Evolutionary conservation across 2,888 invertebrate genomes (phyloP), one percentile per base, ranked within the genome.

Genomic region (Drosophila subsilvestris): DNA sequence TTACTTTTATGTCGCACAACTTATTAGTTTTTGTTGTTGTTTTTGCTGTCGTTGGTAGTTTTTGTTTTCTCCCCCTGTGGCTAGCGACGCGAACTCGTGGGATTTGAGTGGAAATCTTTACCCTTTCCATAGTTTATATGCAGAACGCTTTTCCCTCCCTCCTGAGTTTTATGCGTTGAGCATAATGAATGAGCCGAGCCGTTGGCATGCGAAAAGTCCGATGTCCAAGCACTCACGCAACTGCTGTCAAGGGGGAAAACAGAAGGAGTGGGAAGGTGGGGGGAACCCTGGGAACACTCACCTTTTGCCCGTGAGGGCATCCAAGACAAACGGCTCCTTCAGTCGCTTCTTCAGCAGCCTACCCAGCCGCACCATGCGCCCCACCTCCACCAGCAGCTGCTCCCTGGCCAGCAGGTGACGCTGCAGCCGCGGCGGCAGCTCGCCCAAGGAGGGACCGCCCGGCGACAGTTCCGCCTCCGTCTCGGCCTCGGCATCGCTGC

Each of bases 341-440:
- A 95, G 91, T 51, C 95, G 93, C 47, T 94, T 94, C 90, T 94
- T 94, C 60, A 95, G 91, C 73, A 95, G 92, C 66, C 95, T 93
- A n/a, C 95, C 95, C 54, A 95, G 91, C 53, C 95, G 92, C 58
- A 95, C 94, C 94, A 95, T 95, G 59, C 95, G 93, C 51, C 95
- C 95, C 63, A 95, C 95, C 92, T 95, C 95, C 51, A 95, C 93
- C 77, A 95, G 91, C 32, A 95, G 92, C 72, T 94, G 93, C 90
- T 95, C 95, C 57, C 95, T 92, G 63, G 93, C 93, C 22, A 93
- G 90, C 75, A 95, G 92, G 81, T 95, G 94, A 60, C 94, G 93
- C 75, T 94, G 93, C 67, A 94, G 91, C 56, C 91, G 90, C 1
- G 70, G 58, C 0, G 74, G 56, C 49, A 63, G 37, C 20, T 55